Base-by-base conservation (phyloP, 2,113 vertebrate genomes). In the Danionella cerebrum region DNA sequence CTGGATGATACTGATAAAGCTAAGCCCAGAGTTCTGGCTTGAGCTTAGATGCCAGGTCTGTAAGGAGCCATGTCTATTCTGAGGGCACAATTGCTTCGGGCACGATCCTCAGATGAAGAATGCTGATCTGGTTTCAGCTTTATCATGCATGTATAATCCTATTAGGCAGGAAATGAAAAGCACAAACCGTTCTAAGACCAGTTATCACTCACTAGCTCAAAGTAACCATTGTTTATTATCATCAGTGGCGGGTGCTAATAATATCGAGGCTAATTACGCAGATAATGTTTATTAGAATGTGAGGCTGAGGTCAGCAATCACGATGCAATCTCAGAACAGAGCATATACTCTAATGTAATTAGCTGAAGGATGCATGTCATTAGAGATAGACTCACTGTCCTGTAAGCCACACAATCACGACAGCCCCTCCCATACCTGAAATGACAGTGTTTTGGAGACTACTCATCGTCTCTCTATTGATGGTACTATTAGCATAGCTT, bases 1-100 rank as follows among this genome's bases (percentile, higher is more conserved):
- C 59, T 63, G 59, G 59, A 48, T 48, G 42, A 44, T 29, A 13
- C 19, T 47, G 59, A 48, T 63, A 63, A 60, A 22, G 48, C 44
- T 62, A 48, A 63, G 59, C 42, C 44, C 12, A 0, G 2, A 19
- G 36, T 48, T 63, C 42, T 63, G 6, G 29, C 48, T 63, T 36
- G 48, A 63, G 42, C 59, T 35, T 16, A 27, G 35, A 35, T 48
- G 42, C 29, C 59, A 63, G 29, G 19, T 8, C 44, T 48, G 27
- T 48, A 45, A 45, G 39, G 39, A 60, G 25, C 57, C 3, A 12
- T 39, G 45, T 22, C 8, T 48, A 33, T 63, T 63, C 42, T 4
- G 25, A 33, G 29, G 59, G 29, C 27, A 63, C 59, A 47, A 48
- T 25, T 9, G 29, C 18, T 24, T 12, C 6, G 24, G 6, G 58